Evolutionary conservation across 2,113 vertebrate species (phyloP).

Genomic region (Bos taurus): ARS-UCD2.0 NC_037354.1:45135001-45135500

Average conservation of each 20-base stretch:
- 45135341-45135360: neutral
- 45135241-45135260: neutral
- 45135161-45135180: neutral
- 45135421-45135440: neutral
- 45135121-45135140: neutral
- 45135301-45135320: neutral
- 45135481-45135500: slow-evolving; percentile 14
- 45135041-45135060: neutral
- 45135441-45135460: neutral
- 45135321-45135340: neutral
- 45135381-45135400: neutral
- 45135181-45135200: neutral
- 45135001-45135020: neutral
- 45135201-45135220: neutral
- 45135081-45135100: neutral
- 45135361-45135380: neutral
- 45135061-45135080: neutral
- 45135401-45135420: neutral
- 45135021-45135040: neutral
- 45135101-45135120: neutral
- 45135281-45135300: neutral
- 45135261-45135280: neutral
- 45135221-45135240: neutral
- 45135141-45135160: neutral
- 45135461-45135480: slow-evolving; percentile 29